Evolutionary conservation across 1,140 invertebrate genomes (phyloP), one percentile per base, ranked within the genome.

Genomic region (Drosophila melanica): DNA sequence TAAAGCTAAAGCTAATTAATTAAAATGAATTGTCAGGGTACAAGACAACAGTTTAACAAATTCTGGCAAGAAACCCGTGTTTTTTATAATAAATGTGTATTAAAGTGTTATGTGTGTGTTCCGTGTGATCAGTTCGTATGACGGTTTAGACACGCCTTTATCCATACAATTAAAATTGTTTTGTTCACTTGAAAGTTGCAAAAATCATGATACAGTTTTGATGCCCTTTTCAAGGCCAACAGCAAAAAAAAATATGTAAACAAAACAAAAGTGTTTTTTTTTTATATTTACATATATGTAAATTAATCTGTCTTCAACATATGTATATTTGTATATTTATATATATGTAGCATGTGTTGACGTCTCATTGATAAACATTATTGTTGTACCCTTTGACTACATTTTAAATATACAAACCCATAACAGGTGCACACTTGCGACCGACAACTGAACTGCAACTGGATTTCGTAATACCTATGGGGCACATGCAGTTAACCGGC

Each of bases 381-480:
- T 1, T 14, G n/a, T 20, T 9, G 7, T 48, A 55, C 8, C 37
- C 12, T 27, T 42, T 41, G 4, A 16, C n/a, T 30, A 18, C 44
- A 11, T 48, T 12, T 20, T 4, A 7, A 23, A 11, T 27, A 12
- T 45, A 14, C 45, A 23, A 50, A 23, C 27, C 16, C 33, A 2
- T 12, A 33, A 23, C 64, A 67, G 64, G 55, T 68, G 64, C 39
- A 48, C 18, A 30, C 9, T 3, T 44, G 27, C 33, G 60, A 48
- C 33, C 59, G 37, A 27, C 63, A 47, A 44, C 14, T 55, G 47
- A 12, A 59, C 44, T 48, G 23, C 30, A 53, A 39, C 35, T 50
- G 12, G 30, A 60, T 73, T 60, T 73, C 70, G 41, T 73, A 73
- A 73, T 53, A 57, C 18, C 45, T 37, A 14, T 47, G 45, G 54